Conservation (phyloP, 2,888 invertebrate species). For the Dryobota labecula region DNA sequence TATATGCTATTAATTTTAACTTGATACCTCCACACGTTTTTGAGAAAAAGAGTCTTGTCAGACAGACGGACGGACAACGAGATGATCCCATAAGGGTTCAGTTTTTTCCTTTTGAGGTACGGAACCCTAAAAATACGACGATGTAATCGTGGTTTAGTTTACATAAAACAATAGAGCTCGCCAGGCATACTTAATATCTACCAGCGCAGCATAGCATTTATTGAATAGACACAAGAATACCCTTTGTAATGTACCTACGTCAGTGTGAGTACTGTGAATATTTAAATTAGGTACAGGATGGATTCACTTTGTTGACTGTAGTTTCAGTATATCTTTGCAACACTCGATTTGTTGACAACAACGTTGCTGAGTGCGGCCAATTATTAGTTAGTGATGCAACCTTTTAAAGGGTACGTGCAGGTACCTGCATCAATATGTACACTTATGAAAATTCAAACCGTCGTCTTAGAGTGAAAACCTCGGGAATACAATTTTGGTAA, state of each 20-base stretch:
- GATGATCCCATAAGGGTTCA: no score
- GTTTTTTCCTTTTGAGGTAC: no score
- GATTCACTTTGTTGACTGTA: constrained; percentile 26
- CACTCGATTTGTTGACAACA: constrained; percentile 4
- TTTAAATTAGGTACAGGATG: constrained; percentile 37
- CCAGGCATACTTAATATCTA: constrained; percentile 39
- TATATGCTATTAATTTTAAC: no score
- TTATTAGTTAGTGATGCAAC: constrained; percentile 10
- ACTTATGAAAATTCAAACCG: neutral
- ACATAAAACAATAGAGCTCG: constrained; percentile 28
- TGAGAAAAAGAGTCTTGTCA: no score
- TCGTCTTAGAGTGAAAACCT: no score
- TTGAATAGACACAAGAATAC: constrained; percentile 31
- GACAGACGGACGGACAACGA: no score
- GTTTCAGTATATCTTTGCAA: constrained; percentile 23
- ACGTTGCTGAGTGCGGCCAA: constrained; percentile 15
- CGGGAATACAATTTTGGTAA: no score
- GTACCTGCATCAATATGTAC: neutral
- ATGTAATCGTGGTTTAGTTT: neutral
- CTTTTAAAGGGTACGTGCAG: neutral
- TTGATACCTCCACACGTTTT: no score
- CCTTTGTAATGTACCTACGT: constrained; percentile 30
- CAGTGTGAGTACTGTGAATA: constrained; percentile 17
- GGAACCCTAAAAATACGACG: neutral
- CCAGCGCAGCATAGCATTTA: constrained; percentile 20